Evolutionary conservation across 2,888 invertebrate species (phyloP), one percentile per base, ranked within the genome.

Genomic region (Isoperla grammatica): DNA sequence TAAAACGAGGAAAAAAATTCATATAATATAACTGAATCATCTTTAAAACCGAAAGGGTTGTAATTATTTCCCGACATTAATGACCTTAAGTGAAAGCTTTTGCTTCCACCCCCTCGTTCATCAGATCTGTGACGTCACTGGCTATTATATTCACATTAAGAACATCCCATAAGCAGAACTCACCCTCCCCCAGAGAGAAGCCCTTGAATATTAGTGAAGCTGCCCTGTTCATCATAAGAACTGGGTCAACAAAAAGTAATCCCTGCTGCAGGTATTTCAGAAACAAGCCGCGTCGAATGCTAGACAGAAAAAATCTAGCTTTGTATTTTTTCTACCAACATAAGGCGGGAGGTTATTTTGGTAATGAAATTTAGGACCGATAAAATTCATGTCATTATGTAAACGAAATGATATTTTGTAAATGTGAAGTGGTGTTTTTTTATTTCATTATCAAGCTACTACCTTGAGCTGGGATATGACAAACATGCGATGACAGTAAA

Each of bases 131-230:
- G 17, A 45, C 45, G 13, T 45, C 17, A 19, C 4, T 4, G 35
- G 19, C 5, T 37, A 53, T 53, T 53, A 53, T 53, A 53, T 19
- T 39, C 53, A 12, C 53, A 53, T 53, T 53, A 53, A 39, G 39
- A 9, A 2, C 39, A 19, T 9, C 53, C 39, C 39, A 8, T 53
- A 17, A 29, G n/a, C 1, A 19, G 22, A 13, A 17, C 39, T 11
- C 17, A 17, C 39, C 53, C 9, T 39, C 17, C 40, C 39, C 17
- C 15, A 50, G 22, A 6, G 39, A 37, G n/a, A 35, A 15, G 35
- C 22, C 35, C 15, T 3, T 39, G 53, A 37, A 53, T 53, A 53
- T 19, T 11, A 53, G 53, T 39, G 37, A 37, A 53, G 35, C n/a
- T n/a, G n/a, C 29, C 29, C 29, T 29, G 39, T 17, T 17, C 19